Evolutionary conservation across 2,888 invertebrate genomes (phyloP).

Genomic region (Drosophila anomelani): DNA sequence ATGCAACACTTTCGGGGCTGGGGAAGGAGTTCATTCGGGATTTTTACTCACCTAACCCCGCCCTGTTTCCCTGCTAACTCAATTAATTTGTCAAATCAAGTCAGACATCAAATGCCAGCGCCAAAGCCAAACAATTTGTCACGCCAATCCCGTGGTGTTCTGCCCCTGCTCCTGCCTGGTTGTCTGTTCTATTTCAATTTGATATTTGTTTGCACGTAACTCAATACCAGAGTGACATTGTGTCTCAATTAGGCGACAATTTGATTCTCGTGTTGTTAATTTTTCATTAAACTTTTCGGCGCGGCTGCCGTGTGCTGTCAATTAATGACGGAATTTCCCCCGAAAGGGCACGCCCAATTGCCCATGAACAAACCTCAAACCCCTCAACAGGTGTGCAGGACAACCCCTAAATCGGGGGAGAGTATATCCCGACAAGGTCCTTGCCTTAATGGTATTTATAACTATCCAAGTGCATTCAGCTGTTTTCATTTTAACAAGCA

Average conservation of each 20-base stretch:
- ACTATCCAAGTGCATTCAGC: constrained; percentile 66
- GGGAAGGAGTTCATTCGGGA: neutral
- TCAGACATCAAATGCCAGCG: constrained; percentile 63
- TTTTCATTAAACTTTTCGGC: constrained; percentile 71
- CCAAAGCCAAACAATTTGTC: constrained; percentile 67
- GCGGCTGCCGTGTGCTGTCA: constrained; percentile 71
- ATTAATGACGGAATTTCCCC: constrained; percentile 76
- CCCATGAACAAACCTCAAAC: neutral
- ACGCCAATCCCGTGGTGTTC: constrained; percentile 54
- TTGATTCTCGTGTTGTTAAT: constrained; percentile 79
- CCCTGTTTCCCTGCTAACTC: constrained; percentile 50
- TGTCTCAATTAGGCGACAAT: constrained; percentile 81
- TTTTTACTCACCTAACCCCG: constrained; percentile 20
- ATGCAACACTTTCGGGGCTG: constrained; percentile 18
- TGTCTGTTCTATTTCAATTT: constrained; percentile 49
- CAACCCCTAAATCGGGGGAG: constrained; percentile 43
- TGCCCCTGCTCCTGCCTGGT: neutral
- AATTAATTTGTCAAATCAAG: constrained; percentile 81
- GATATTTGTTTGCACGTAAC: constrained; percentile 62
- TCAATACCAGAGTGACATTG: constrained; percentile 68
- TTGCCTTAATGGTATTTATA: neutral
- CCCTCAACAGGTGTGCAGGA: constrained; percentile 66
- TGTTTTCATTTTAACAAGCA: constrained; percentile 77
- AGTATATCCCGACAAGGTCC: neutral
- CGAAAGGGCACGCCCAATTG: constrained; percentile 53